phyloP scores from a whole-genome alignment of 2,888 invertebrate genomes.

The Macrophya annulata region DNA sequence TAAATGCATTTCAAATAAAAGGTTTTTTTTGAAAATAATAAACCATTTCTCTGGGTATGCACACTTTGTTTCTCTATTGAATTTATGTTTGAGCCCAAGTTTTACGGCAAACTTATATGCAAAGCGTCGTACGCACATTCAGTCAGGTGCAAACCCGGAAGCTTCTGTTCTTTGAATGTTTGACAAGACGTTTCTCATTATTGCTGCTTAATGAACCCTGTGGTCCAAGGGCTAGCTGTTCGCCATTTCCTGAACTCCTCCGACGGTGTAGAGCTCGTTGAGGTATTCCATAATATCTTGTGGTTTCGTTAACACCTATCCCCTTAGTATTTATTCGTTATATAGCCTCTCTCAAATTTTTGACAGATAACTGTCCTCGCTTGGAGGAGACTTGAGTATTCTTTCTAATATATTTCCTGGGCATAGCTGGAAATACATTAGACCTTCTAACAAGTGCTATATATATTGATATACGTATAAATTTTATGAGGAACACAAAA shows the following conservation, averaged over 20 bases:
- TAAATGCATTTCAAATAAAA: too few relatives aligned
- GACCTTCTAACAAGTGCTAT: neutral
- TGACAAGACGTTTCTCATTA: conserved; percentile 60
- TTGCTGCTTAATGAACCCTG: conserved; percentile 55
- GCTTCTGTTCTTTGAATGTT: too few relatives aligned
- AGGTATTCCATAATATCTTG: conserved; percentile 6
- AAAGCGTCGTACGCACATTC: too few relatives aligned
- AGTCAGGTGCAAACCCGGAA: too few relatives aligned
- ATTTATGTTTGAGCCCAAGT: conserved; percentile 64
- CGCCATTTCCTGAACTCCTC: neutral
- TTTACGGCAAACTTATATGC: conserved; percentile 67
- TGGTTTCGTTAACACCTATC: neutral
- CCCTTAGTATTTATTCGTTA: neutral
- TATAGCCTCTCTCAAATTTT: conserved; percentile 11
- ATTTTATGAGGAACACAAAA: neutral
- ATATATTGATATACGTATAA: neutral
- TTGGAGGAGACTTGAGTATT: neutral
- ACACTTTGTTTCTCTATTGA: conserved; percentile 66
- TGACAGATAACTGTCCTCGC: neutral
- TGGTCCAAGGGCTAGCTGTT: conserved; percentile 41
- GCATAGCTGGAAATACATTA: conserved; percentile 6
- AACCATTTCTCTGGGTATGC: too few relatives aligned
- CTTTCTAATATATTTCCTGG: neutral
- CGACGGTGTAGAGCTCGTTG: neutral
- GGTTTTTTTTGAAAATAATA: too few relatives aligned